Conservation (phyloP, 1,140 invertebrate genomes). For the Vollenhovia emeryi region DNA sequence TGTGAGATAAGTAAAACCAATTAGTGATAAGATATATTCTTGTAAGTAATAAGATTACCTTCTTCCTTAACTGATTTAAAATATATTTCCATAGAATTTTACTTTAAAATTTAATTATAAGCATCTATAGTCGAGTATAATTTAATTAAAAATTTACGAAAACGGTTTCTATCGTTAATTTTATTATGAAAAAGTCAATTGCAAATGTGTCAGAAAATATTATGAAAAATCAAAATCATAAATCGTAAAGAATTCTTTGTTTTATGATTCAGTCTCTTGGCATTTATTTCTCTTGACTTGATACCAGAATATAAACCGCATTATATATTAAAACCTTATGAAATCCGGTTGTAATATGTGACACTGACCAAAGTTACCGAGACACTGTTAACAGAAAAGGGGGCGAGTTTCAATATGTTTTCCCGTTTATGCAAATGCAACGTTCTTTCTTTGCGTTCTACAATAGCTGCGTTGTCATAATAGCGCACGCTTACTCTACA, state of each 20-base stretch:
- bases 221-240: neutral
- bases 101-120: neutral
- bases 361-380: conserved; percentile 13
- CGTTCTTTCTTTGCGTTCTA: neutral
- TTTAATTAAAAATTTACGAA: neutral
- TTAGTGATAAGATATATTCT: too few species aligned
- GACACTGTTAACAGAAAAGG: neutral
- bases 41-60: neutral
- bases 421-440: conserved; percentile 5
- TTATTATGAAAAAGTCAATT: neutral
- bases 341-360: conserved; percentile 19
- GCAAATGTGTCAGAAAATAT: neutral
- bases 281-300: conserved; percentile 7
- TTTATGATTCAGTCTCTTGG: neutral
- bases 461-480: neutral
- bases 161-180: neutral
- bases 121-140: neutral
- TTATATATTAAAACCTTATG: conserved; percentile 26
- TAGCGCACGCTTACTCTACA: neutral
- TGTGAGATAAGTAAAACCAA: neutral
- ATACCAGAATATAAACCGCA: neutral
- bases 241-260: neutral
- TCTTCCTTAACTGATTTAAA: neutral
- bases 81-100: neutral
- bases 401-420: neutral